A percentile compares a stretch with the other conserved stretches of the same genome.
These are phyloP conservation scores for Macroramphosus scolopax DNA, from an alignment of 2,797 vertebrate species.

Conservation along the genomic window DNA sequence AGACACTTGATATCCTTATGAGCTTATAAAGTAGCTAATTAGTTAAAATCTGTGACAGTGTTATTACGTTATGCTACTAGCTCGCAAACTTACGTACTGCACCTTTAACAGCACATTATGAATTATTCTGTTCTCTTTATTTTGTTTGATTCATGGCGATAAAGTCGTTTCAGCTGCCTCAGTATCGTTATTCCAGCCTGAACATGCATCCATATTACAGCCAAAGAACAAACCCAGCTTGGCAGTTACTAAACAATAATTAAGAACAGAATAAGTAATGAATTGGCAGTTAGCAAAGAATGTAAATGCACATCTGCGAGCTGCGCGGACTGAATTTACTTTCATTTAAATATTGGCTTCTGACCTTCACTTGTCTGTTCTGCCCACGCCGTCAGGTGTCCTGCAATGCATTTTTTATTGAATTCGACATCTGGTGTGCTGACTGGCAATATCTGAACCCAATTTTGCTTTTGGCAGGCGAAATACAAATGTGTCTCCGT, in stretches of 20 bases:
- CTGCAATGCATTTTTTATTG: conserved; percentile 52
- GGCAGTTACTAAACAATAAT: conserved; percentile 54
- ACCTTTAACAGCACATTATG: too few relatives aligned
- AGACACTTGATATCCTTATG: too few relatives aligned
- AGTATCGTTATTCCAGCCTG: conserved; percentile 10
- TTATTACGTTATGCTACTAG: too few relatives aligned
- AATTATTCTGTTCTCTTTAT: too few relatives aligned
- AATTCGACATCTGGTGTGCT: conserved; percentile 72
- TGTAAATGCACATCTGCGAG: conserved; percentile 67
- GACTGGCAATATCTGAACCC: conserved; percentile 62
- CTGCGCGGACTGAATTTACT: conserved; percentile 47
- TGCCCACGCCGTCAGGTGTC: conserved; percentile 52
- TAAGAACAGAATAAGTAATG: conserved; percentile 60
- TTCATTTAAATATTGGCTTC: conserved; percentile 63
- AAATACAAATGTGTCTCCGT: conserved; percentile 16
- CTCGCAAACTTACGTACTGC: too few relatives aligned
- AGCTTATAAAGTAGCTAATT: too few relatives aligned
- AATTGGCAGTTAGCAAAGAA: conserved; percentile 58
- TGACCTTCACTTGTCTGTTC: conserved; percentile 46
- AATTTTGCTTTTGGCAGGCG: conserved; percentile 67
- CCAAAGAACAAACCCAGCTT: conserved; percentile 39
- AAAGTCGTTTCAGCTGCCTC: neutral
- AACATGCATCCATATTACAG: conserved; percentile 27
- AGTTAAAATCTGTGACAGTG: too few relatives aligned
- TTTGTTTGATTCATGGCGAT: too few relatives aligned